Conservation (phyloP, 2,113 vertebrate genomes). For the Struthio camelus region DNA sequence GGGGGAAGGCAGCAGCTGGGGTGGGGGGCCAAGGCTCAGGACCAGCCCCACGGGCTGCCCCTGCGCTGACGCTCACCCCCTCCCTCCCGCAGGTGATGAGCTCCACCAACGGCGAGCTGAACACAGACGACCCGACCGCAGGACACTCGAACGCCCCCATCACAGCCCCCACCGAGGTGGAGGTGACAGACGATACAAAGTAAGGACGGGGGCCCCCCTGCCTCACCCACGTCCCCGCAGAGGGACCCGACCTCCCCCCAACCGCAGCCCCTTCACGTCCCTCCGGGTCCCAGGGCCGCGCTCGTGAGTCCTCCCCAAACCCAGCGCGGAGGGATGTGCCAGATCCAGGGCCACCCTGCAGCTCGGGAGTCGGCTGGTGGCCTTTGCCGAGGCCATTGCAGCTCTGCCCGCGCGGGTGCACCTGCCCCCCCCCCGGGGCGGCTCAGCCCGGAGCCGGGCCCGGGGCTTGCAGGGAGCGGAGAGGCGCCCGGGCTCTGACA, state of each 20-base stretch:
- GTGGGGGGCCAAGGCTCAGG: background rate
- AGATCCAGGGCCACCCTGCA: accelerated
- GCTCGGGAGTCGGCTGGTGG: background rate
- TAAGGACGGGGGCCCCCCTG: conserved; percentile 60
- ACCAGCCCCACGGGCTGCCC: accelerated
- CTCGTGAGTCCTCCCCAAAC: background rate
- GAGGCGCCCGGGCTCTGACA: accelerated
- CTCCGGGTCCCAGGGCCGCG: too few relatives aligned
- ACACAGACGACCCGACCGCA: conserved; percentile 93
- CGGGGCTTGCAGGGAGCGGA: too few relatives aligned
- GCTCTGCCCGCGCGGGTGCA: background rate
- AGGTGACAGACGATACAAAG: conserved; percentile 97
- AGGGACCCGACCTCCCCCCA: background rate
- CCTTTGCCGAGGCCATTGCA: accelerated
- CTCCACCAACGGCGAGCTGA: conserved; percentile 97
- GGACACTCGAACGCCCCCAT: conserved; percentile 98
- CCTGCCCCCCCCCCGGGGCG: accelerated
- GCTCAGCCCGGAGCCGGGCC: too few relatives aligned
- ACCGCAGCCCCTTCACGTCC: too few relatives aligned
- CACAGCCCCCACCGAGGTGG: conserved; percentile 93
- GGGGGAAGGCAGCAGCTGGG: too few relatives aligned
- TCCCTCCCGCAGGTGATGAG: conserved; percentile 86
- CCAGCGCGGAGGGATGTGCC: accelerated
- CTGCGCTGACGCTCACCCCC: accelerated
- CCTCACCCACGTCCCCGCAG: accelerated